These are phyloP conservation scores for Gallirallus australis DNA, from an alignment of 2,797 vertebrate genomes.

Conservation along the genomic window DNA sequence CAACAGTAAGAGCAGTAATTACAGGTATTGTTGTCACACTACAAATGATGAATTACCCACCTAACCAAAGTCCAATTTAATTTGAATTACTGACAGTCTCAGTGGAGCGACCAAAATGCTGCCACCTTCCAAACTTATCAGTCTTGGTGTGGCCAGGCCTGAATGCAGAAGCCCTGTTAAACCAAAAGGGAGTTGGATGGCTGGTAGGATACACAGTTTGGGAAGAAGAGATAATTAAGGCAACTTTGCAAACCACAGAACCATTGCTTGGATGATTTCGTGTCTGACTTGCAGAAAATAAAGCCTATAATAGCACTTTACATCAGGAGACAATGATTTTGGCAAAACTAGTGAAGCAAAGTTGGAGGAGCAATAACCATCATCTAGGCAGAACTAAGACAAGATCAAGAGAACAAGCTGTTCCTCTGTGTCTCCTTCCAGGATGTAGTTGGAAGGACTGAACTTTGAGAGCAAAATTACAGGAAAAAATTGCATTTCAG, in stretches of 20 bases:
- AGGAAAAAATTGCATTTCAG: background rate
- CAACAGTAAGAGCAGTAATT: conserved; percentile 35
- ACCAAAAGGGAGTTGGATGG: no score
- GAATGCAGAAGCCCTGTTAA: background rate
- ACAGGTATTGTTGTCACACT: conserved; percentile 35
- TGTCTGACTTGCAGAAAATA: background rate
- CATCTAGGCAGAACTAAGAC: background rate
- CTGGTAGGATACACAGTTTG: background rate
- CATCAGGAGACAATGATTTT: background rate
- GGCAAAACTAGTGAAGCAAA: background rate
- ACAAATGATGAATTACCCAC: conserved; percentile 38
- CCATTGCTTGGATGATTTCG: background rate
- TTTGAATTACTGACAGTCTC: background rate
- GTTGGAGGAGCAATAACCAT: background rate
- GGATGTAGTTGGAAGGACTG: background rate
- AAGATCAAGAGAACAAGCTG: background rate
- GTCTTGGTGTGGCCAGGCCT: background rate
- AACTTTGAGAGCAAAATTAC: background rate
- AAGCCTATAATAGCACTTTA: background rate
- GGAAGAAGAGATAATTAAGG: background rate
- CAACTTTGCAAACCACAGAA: background rate
- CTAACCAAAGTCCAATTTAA: conserved; percentile 26
- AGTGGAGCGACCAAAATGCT: background rate
- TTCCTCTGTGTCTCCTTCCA: background rate
- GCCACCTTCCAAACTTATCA: background rate